Base-by-base conservation (phyloP, 1,140 invertebrate species). In the Drosophila subobscura region DNA sequence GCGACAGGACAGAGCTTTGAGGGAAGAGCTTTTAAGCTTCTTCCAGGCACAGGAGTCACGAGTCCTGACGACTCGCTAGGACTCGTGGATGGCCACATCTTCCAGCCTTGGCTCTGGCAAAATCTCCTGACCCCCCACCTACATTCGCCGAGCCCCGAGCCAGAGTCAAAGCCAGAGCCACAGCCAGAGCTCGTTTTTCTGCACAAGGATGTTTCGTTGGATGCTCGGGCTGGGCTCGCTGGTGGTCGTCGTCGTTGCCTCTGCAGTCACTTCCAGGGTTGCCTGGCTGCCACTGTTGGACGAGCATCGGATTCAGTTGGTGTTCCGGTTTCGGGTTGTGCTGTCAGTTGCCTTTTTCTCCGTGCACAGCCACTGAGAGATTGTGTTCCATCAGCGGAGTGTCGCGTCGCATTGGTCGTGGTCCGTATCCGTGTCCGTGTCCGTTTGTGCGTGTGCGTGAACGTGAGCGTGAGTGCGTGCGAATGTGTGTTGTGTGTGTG, bases 291-390 rank as follows among this genome's bases (percentile, higher is more conserved):
- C 71, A 70, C 72, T 76, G 81, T 70, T 83, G 64, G 72, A 67
- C 75, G 70, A 65, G 66, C 84, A 76, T 67, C 84, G 77, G 71
- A 72, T 90, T 90, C 90, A 91, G 91, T 91, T 91, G 91, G 90
- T 91, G 91, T 91, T 91, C 91, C 91, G 91, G 91, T 91, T 91
- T 91, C 91, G 91, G 91, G 90, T 91, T 90, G 91, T 91, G 91
- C 89, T 91, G 90, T 91, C 86, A 88, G 90, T 89, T 91, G 90
- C 90, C 90, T 91, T 91, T 84, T 90, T 59, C 70, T 72, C 68
- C 79, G 83, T 88, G 79, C 89, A 90, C 77, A 79, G 73, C 50
- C 51, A 65, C 66, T 54, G 66, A 70, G 64, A 23, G 64, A 56
- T 68, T 56, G 66, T 56, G 63, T 68, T 23, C 50, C 50, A 68